These are phyloP conservation scores for Oasisia sp. DNA, from an alignment of 2,888 invertebrate species.

Conservation along the genomic window DNA sequence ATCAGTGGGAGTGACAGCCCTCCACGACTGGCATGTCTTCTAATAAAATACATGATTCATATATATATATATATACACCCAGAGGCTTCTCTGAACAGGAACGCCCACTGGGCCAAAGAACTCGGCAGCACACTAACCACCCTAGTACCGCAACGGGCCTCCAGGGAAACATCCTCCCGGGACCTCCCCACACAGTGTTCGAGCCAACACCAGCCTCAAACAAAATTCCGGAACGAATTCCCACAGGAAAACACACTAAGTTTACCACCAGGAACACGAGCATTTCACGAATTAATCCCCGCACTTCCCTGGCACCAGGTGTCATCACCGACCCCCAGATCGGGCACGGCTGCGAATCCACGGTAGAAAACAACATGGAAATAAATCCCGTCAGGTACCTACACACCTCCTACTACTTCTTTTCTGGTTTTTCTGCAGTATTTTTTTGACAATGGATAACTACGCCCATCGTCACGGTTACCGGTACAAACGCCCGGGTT, in stretches of 20 bases:
- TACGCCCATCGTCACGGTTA: not conserved
- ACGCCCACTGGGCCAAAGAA: not conserved
- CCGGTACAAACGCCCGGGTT: not conserved
- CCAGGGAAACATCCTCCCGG: not conserved
- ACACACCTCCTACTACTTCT: not conserved
- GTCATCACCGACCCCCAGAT: not conserved
- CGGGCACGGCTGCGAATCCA: not conserved
- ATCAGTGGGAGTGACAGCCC: not conserved
- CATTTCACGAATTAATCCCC: not conserved
- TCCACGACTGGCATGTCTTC: not conserved
- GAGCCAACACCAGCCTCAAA: too few relatives aligned
- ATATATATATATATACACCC: not conserved
- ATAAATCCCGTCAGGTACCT: not conserved
- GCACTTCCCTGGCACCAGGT: not conserved
- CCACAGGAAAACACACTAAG: not conserved
- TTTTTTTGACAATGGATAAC: not conserved
- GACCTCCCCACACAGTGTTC: too few relatives aligned
- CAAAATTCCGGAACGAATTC: not conserved
- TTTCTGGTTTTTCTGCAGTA: conserved; percentile 1
- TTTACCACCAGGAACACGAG: not conserved
- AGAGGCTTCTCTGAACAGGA: not conserved
- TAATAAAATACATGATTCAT: not conserved
- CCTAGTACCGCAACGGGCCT: not conserved
- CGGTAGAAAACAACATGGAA: not conserved
- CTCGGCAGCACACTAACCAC: not conserved